Evolutionary conservation across 2,113 vertebrate genomes (phyloP).

Genomic region (Tupaia tana): DNA sequence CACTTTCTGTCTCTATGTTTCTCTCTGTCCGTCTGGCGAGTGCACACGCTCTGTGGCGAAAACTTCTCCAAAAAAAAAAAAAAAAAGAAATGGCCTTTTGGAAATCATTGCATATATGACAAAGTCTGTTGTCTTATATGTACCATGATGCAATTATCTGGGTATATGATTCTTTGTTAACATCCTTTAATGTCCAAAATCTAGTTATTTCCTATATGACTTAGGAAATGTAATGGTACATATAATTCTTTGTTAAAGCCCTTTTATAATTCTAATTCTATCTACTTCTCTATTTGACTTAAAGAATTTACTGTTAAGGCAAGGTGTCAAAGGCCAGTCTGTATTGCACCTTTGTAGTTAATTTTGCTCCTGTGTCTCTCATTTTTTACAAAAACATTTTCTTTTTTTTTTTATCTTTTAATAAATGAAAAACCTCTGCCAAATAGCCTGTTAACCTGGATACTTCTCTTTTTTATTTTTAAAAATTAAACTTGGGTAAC

Average conservation of each 20-base stretch:
- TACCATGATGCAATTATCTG: neutral
- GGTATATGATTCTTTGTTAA: neutral
- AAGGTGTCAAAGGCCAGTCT: neutral
- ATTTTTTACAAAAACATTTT: constrained; percentile 30
- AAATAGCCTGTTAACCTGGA: constrained; percentile 2
- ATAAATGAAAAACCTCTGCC: neutral
- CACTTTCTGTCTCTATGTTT: no score
- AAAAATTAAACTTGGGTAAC: neutral
- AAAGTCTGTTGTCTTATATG: neutral
- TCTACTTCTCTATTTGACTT: neutral
- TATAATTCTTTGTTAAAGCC: neutral
- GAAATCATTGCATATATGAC: neutral
- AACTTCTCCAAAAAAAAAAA: no score
- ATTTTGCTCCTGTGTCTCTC: neutral
- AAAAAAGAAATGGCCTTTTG: no score
- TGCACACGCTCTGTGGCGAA: no score
- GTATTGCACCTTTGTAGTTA: neutral
- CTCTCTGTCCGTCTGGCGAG: no score
- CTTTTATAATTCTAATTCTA: neutral
- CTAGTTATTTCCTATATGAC: neutral
- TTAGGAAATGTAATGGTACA: neutral
- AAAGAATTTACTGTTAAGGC: neutral
- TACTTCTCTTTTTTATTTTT: neutral
- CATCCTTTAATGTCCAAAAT: constrained; percentile 7
- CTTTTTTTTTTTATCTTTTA: constrained; percentile 39